phyloP scores from a whole-genome alignment of 2,888 invertebrate genomes.

The Mallateleia sp. region DNA sequence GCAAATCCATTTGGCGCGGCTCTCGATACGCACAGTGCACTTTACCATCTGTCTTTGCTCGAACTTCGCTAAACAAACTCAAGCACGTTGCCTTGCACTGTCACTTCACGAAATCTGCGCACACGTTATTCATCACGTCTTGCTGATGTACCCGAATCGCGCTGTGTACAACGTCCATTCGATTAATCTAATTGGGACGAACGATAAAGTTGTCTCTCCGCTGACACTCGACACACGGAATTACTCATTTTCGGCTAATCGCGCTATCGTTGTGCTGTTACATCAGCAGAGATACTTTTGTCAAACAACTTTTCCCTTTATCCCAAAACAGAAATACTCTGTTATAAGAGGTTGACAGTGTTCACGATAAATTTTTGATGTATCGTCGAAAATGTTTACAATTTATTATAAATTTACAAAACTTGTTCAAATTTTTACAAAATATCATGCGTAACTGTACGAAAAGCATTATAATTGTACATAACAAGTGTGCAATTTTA shows the following conservation, averaged over 20 bases:
- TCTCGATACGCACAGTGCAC: constrained; percentile 45
- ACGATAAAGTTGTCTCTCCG: constrained; percentile 59
- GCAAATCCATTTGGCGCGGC: constrained; percentile 28
- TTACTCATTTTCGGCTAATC: constrained; percentile 63
- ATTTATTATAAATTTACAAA: too few relatives aligned
- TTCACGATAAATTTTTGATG: too few relatives aligned
- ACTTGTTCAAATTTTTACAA: too few relatives aligned
- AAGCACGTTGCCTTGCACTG: constrained; percentile 46
- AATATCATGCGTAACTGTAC: too few relatives aligned
- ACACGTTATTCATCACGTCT: constrained; percentile 55
- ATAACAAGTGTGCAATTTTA: too few relatives aligned
- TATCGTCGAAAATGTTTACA: too few relatives aligned
- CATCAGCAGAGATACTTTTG: neutral
- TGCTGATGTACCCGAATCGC: constrained; percentile 45
- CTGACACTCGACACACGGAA: constrained; percentile 70
- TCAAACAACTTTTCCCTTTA: too few relatives aligned
- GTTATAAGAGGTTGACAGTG: too few relatives aligned
- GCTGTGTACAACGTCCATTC: constrained; percentile 45
- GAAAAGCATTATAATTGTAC: too few relatives aligned
- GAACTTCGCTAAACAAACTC: constrained; percentile 54
- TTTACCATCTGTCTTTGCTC: constrained; percentile 60
- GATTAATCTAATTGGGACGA: constrained; percentile 70
- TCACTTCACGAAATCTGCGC: constrained; percentile 54
- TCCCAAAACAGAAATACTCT: too few relatives aligned
- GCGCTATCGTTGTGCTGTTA: neutral